Conservation (phyloP, 2,113 vertebrate genomes). For the Hippolais icterina region DNA sequence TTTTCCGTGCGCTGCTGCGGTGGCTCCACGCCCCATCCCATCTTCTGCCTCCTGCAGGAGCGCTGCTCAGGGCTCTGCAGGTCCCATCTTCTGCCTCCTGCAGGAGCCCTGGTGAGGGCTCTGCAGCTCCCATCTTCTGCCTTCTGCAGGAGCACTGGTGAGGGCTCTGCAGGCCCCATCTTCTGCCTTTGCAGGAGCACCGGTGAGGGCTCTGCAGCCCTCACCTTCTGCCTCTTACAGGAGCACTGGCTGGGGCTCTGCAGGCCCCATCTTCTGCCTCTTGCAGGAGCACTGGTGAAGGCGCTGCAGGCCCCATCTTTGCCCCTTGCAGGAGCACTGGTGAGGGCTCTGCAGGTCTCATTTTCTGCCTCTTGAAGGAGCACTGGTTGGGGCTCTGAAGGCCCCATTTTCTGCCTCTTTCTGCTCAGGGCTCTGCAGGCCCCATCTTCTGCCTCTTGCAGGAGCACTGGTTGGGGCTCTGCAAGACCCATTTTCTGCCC, state of each 20-base stretch:
- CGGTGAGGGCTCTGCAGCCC: not conserved
- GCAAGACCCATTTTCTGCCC: not conserved
- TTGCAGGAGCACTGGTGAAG: not conserved
- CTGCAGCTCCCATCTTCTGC: not conserved
- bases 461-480: not conserved
- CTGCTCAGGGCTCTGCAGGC: not conserved
- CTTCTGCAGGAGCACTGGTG: not conserved
- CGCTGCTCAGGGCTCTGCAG: no score
- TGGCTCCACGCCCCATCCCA: not conserved
- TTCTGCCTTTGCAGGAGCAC: not conserved
- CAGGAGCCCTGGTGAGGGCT: not conserved
- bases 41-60: not conserved
- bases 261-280: not conserved
- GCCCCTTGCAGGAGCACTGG: not conserved
- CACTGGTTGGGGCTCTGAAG: not conserved
- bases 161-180: not conserved
- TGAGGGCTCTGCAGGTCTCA: not conserved
- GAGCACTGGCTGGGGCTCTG: not conserved
- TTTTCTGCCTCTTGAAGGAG: not conserved
- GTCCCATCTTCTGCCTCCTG: no score
- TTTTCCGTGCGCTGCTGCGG: not conserved
- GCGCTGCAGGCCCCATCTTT: not conserved
- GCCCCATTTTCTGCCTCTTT: not conserved
- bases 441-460: not conserved
- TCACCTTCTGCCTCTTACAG: not conserved